These are phyloP conservation scores for Clarias laeviceps DNA, from an alignment of 2,797 vertebrate species.

Conservation along the genomic window DNA sequence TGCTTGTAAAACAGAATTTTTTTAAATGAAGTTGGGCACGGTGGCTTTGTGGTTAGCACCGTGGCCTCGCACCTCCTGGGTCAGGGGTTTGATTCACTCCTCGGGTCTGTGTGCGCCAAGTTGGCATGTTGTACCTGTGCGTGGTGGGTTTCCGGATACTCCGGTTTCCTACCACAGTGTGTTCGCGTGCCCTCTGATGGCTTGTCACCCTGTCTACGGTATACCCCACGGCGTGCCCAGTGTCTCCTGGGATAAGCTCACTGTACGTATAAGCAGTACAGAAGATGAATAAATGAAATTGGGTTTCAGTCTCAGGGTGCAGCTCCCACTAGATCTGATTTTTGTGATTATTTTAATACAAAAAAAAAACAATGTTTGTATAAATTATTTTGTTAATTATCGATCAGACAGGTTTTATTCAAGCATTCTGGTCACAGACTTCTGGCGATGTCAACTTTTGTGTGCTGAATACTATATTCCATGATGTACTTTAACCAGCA, in stretches of 20 bases:
- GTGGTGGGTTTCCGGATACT: too few relatives aligned
- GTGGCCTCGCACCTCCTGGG: too few relatives aligned
- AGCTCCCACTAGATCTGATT: neutral
- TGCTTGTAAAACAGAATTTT: neutral
- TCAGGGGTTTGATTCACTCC: too few relatives aligned
- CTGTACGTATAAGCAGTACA: too few relatives aligned
- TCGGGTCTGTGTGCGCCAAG: too few relatives aligned
- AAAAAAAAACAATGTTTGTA: neutral
- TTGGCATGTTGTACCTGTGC: too few relatives aligned
- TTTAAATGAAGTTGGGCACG: neutral
- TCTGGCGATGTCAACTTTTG: neutral
- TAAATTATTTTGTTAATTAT: neutral
- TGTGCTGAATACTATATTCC: conserved; percentile 1
- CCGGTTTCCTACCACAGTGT: too few relatives aligned
- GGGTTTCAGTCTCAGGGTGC: conserved; percentile 19
- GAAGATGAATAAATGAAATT: neutral
- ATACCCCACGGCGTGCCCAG: too few relatives aligned
- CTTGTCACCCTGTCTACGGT: too few relatives aligned
- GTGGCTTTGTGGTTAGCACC: too few relatives aligned
- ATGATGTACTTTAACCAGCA: conserved; percentile 55
- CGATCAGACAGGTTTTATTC: neutral
- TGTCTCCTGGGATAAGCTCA: too few relatives aligned
- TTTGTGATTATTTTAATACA: conserved; percentile 4
- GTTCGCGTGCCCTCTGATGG: too few relatives aligned
- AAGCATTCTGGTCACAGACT: neutral